A percentile compares a stretch with the other conserved stretches of the same genome.
These are phyloP conservation scores for Platyrinchus mystaceus DNA, from an alignment of 2,797 vertebrate species.

Conservation along the genomic window DNA sequence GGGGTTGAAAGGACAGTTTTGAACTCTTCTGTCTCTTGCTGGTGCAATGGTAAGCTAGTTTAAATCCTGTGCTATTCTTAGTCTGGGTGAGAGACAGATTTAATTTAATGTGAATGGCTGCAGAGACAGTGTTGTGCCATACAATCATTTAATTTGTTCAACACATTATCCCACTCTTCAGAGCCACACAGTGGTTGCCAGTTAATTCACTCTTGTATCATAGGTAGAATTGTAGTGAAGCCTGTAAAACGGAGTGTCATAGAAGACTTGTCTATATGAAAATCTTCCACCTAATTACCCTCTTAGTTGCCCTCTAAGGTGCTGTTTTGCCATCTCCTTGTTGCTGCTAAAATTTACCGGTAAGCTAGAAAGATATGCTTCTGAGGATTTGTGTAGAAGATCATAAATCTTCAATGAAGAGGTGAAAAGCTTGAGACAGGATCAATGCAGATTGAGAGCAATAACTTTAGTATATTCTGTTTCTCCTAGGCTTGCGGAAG, in stretches of 20 bases:
- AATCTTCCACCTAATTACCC: conserved; percentile 20
- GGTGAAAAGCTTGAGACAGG: not conserved
- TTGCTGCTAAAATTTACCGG: not conserved
- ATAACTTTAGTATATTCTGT: not conserved
- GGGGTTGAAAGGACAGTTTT: not conserved
- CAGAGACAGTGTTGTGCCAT: not conserved
- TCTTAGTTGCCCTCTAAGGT: not conserved
- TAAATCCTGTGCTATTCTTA: not conserved
- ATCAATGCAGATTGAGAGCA: not conserved
- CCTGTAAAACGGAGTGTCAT: not conserved
- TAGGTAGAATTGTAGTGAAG: not conserved
- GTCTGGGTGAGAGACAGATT: not conserved
- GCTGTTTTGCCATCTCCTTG: not conserved
- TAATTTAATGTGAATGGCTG: not conserved
- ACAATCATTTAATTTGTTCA: not conserved
- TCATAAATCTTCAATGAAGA: not conserved
- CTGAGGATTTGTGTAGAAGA: not conserved
- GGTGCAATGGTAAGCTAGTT: not conserved
- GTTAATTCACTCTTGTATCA: conserved; percentile 3
- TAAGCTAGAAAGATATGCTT: not conserved
- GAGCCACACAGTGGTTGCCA: conserved; percentile 12
- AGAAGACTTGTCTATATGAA: conserved; percentile 9
- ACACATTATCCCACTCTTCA: not conserved
- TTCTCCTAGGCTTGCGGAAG: not conserved
- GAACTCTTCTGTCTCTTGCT: not conserved